Conservation (phyloP, 2,113 vertebrate genomes). For the Notarius lentiginosus region DNA sequence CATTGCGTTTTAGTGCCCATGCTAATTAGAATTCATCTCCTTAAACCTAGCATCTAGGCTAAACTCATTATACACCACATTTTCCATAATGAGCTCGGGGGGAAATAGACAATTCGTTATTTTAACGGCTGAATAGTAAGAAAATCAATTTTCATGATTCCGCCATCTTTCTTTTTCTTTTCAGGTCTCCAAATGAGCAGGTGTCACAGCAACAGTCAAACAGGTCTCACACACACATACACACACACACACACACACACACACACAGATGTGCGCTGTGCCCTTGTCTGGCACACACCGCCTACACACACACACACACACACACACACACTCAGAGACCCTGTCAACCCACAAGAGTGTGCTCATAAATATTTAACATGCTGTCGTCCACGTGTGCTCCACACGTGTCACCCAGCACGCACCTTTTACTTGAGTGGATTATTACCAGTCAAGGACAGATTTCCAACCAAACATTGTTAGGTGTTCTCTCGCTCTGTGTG, state of each 20-base stretch:
- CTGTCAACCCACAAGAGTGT: conserved; percentile 52
- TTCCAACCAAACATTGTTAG: conserved; percentile 5
- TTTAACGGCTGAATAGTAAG: conserved; percentile 10
- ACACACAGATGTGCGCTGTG: conserved; percentile 41
- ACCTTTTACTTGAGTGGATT: conserved; percentile 42
- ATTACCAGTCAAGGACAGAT: conserved; percentile 43
- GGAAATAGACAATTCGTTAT: neutral
- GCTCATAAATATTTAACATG: conserved; percentile 74
- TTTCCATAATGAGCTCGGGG: neutral
- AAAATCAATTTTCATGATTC: conserved; percentile 28
- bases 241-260: conserved; percentile 29
- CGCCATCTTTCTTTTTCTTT: conserved; percentile 18
- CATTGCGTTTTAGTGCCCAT: neutral
- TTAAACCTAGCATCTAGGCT: neutral
- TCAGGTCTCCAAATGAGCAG: conserved; percentile 19
- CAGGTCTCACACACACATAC: conserved; percentile 16
- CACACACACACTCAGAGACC: conserved; percentile 38
- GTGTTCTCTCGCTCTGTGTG: conserved; percentile 18
- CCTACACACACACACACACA: conserved; percentile 33
- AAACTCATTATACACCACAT: conserved; percentile 5
- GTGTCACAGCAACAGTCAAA: conserved; percentile 26
- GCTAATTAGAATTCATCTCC: conserved; percentile 1
- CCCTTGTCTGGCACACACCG: conserved; percentile 11
- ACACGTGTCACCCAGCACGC: conserved; percentile 68
- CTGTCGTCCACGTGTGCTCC: conserved; percentile 67